Conservation (phyloP, 2,113 vertebrate species). For the Larimichthys polyactis region DNA sequence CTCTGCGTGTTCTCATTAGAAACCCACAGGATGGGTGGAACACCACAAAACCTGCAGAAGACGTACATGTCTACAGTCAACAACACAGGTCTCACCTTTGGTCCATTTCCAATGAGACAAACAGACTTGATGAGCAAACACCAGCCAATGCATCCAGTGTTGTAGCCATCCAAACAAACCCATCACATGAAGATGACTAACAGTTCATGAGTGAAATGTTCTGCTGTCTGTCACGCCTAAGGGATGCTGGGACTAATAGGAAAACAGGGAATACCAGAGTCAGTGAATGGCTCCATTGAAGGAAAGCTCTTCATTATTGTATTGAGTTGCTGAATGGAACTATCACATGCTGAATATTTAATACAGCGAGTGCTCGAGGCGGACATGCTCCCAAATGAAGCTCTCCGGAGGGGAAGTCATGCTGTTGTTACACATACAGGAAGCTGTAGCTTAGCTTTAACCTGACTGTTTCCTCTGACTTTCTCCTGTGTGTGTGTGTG, state of each 20-base stretch:
- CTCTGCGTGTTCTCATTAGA: background rate
- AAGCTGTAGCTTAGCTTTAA: background rate
- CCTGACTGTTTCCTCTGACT: background rate
- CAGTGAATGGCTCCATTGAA: conserved; percentile 35
- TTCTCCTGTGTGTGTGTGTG: background rate
- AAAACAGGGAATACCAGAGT: conserved; percentile 33
- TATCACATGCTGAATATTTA: conserved; percentile 45
- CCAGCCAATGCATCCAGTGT: conserved; percentile 1
- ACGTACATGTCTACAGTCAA: background rate
- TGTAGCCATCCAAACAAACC: background rate
- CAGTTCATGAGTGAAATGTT: background rate
- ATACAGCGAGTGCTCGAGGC: conserved; percentile 7
- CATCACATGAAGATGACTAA: conserved; percentile 26
- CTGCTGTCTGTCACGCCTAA: background rate
- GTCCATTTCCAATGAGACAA: conserved; percentile 5
- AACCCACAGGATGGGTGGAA: conserved; percentile 1
- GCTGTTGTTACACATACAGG: background rate
- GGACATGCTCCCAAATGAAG: background rate
- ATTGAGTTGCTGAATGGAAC: background rate
- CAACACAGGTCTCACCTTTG: conserved; percentile 1
- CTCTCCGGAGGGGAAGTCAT: background rate
- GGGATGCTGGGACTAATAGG: conserved; percentile 18
- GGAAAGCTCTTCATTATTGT: conserved; percentile 30
- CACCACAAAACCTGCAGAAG: background rate
- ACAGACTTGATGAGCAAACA: conserved; percentile 21